Evolutionary conservation across 2,888 invertebrate genomes (phyloP).

Genomic region (Hedya salicella): DNA sequence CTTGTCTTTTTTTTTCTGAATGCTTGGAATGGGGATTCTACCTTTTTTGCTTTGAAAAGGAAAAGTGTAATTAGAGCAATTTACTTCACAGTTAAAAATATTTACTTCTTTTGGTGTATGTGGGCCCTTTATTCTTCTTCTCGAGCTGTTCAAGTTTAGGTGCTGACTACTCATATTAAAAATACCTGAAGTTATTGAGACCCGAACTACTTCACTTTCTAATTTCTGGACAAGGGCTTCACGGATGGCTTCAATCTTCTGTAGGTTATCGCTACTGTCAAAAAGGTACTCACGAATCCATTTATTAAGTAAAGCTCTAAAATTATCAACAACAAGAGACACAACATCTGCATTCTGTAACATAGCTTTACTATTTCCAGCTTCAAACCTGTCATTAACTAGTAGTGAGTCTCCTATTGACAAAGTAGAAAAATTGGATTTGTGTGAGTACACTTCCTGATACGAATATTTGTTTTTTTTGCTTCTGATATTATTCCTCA

Average conservation of each 20-base stretch:
- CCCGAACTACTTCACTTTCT: conserved; percentile 41
- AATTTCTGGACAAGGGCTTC: conserved; percentile 62
- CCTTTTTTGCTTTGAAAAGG: conserved; percentile 59
- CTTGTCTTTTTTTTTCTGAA: conserved; percentile 62
- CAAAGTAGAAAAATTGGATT: conserved; percentile 59
- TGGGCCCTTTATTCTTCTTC: background rate
- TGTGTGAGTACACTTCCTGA: conserved; percentile 51
- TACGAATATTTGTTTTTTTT: conserved; percentile 57
- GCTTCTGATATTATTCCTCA: conserved; percentile 63
- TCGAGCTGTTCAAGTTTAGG: background rate
- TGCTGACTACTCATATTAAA: background rate
- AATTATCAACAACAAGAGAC: conserved; percentile 64
- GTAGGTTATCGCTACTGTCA: conserved; percentile 59
- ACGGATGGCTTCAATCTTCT: conserved; percentile 62
- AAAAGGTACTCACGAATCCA: conserved; percentile 66
- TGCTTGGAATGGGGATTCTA: conserved; percentile 70
- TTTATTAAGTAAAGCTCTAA: conserved; percentile 62
- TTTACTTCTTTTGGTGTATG: background rate
- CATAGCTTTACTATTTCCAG: conserved; percentile 26
- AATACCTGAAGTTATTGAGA: conserved; percentile 52
- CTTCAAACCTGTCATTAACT: conserved; percentile 50
- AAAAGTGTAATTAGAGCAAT: conserved; percentile 55
- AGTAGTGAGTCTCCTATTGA: conserved; percentile 52
- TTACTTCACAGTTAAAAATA: conserved; percentile 36
- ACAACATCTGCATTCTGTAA: conserved; percentile 57